Evolutionary conservation across 2,113 vertebrate species (phyloP), one percentile per base, ranked within the genome.

Genomic region (Hydrolagus affinis): DNA sequence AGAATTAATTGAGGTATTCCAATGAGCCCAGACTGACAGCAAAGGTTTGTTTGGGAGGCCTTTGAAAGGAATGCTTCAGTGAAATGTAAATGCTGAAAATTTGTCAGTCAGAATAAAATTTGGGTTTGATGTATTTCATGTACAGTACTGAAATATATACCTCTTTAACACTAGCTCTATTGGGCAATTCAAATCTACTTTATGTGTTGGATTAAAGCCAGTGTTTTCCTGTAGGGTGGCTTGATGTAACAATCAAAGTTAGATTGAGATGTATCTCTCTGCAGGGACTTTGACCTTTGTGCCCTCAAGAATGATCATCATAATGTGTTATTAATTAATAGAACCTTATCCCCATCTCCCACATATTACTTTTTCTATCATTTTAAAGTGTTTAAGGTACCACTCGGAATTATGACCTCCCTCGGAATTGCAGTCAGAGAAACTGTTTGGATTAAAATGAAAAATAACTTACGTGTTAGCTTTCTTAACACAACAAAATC

Each of bases 1-100:
- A 85, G 23, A 85, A 72, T 72, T 21, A 72, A 85, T 59, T 85
- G 44, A 71, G 57, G 85, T 59, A 25, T 11, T 72, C n/a, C 69
- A 69, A 60, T 71, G 57, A 59, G 69, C 25, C 8, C 69, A 85
- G 32, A 60, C 57, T 85, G 70, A 68, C 69, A 59, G 15, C 4
- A 25, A 57, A 8, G 7, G 6, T 70, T 71, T 85, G 70, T 70
- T 70, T 21, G 23, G 17, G 23, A 70, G 44, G 85, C 68, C 69
- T 66, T n/a, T 75, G 73, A 75, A 75, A 21, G 73, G 73, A 83
- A 83, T 66, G 44, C 44, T 44, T 44, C 44, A 44, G 78, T 83
- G 15, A 83, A 30, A 44, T 66, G 32, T 21, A 30, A 75, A 75
- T 17, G 60, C 78, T 68, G 28, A 25, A 68, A 64, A 83, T 68